These are phyloP conservation scores for Cynopterus brachyotis DNA, from an alignment of 2,113 vertebrate genomes.

Conservation along the genomic window DNA sequence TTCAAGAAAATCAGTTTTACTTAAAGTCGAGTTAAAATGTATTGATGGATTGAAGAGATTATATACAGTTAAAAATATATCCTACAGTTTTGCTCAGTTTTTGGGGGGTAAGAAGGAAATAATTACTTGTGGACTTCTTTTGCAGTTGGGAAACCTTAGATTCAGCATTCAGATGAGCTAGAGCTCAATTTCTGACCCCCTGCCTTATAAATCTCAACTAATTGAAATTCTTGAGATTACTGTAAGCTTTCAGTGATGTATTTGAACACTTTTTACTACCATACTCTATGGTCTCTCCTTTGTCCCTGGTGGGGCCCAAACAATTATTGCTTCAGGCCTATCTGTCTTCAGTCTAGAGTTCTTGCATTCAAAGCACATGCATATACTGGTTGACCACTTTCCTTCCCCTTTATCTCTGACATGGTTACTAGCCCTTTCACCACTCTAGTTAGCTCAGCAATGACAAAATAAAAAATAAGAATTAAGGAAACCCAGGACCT, in stretches of 20 bases:
- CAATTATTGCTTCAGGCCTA: not conserved
- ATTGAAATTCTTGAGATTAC: not conserved
- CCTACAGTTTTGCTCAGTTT: not conserved
- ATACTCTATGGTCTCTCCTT: not conserved
- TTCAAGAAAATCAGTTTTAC: not conserved
- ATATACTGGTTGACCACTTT: not conserved
- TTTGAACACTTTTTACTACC: not conserved
- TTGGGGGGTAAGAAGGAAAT: not conserved
- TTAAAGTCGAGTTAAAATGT: conserved; percentile 15
- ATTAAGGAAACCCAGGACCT: conserved; percentile 39
- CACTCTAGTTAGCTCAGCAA: conserved; percentile 24
- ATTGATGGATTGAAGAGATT: not conserved
- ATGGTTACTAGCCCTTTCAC: not conserved
- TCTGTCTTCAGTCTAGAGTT: not conserved
- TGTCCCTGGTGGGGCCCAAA: not conserved
- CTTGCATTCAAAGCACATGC: not conserved
- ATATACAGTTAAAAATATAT: not conserved
- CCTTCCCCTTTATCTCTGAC: not conserved
- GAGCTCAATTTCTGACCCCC: not conserved
- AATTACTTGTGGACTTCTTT: not conserved
- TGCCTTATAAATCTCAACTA: not conserved
- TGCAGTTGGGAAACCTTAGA: conserved; percentile 10
- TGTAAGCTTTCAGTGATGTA: not conserved
- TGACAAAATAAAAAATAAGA: conserved; percentile 44
- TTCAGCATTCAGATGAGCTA: not conserved